These are phyloP conservation scores for Nasalis larvatus DNA, from an alignment of 2,113 vertebrate species.

Conservation along the genomic window DNA sequence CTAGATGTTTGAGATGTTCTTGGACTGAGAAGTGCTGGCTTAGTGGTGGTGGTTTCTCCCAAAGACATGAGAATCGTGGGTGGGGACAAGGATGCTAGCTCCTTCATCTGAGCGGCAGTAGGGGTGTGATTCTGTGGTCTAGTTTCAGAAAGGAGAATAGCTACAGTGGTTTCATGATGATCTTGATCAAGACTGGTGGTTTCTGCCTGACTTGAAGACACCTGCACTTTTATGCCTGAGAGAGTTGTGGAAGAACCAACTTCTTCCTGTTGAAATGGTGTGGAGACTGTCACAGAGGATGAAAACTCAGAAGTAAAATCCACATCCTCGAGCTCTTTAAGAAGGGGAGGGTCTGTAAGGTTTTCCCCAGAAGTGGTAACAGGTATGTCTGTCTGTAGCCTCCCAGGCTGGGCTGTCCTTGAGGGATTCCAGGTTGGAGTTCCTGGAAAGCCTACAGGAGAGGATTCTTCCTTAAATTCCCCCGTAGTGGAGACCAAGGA, in stretches of 20 bases:
- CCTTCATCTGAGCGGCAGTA: rapidly evolving
- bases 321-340: neutral
- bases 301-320: neutral
- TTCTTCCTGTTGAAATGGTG: neutral
- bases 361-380: neutral
- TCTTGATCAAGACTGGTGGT: rapidly evolving
- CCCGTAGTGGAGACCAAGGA: neutral
- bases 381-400: neutral
- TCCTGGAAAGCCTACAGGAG: neutral
- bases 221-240: neutral
- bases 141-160: rapidly evolving
- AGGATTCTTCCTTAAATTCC: neutral
- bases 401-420: neutral
- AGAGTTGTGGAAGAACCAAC: neutral
- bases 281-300: neutral
- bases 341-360: neutral
- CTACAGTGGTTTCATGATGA: rapidly evolving
- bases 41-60: neutral
- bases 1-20: neutral
- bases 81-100: rapidly evolving
- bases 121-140: rapidly evolving
- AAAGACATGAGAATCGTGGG: neutral
- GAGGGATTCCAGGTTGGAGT: rapidly evolving
- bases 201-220: rapidly evolving
- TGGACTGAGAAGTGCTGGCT: neutral